These are phyloP conservation scores for Ophioderma brevispina DNA, from an alignment of 35 echinoderm and acorn worm genomes.

Conservation along the genomic window DNA sequence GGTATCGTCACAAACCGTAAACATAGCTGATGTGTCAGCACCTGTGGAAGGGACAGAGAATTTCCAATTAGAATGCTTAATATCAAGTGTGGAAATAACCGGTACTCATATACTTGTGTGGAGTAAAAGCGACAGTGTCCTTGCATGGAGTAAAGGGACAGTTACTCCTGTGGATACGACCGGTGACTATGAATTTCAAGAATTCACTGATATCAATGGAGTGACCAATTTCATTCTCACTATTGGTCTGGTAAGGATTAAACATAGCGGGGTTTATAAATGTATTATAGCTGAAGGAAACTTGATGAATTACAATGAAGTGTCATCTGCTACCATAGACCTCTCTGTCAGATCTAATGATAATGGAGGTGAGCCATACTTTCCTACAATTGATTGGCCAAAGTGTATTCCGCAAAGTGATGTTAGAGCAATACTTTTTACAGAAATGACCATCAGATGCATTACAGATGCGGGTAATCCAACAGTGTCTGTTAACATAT, in stretches of 20 bases:
- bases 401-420: too few species aligned
- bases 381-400: too few species aligned
- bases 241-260: background rate
- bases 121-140: background rate
- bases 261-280: background rate
- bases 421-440: too few species aligned
- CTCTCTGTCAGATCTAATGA: too few species aligned
- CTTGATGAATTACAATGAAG: too few species aligned
- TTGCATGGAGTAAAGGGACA: background rate
- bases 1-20: too few species aligned
- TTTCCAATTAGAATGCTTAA: background rate
- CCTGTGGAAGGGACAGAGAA: background rate
- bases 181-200: background rate
- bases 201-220: background rate
- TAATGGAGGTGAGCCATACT: too few species aligned
- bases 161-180: background rate
- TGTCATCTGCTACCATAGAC: too few species aligned
- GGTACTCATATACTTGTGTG: background rate
- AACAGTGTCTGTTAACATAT: too few species aligned
- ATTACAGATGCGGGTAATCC: too few species aligned
- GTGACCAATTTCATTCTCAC: background rate
- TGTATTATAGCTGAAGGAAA: background rate
- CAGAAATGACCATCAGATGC: too few species aligned
- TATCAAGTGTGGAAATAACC: background rate
- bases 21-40: too few species aligned